Evolutionary conservation across 2,888 invertebrate genomes (phyloP), one percentile per base, ranked within the genome.

Genomic region (Microchrysa polita): DNA sequence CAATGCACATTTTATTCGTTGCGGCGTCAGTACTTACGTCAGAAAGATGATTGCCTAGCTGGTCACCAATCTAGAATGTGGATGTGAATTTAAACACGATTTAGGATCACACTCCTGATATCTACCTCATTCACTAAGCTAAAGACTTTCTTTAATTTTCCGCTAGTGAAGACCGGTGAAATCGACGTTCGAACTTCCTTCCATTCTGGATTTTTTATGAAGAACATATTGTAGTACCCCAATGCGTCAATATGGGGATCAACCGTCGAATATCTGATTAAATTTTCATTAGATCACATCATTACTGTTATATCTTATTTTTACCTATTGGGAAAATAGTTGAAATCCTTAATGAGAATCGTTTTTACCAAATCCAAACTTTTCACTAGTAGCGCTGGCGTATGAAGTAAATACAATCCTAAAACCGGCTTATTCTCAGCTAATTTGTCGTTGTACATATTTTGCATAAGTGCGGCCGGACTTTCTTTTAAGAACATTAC

Each of bases 351-450:
- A 1, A 87, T 82, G 18, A 87, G 73, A 1, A 87, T 76, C 0
- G 82, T 80, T 77, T 87, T 87, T 0, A 87, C 77, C 1, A 87
- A 73, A n/a, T 86, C 85, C 0, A 84, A 83, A 61, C 87, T 86
- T 1, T 86, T 82, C 10, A 85, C 76, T 2, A 87, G 20, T n/a
- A 87, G 67, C 1, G 79, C 81, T 0, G 87, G 87, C n/a, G 82
- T 82, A 76, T 86, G 83, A 18, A 87, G 79, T 1, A 84, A 80
- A 81, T 83, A 79, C 76, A 86, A 76, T 78, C 87, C 81, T 76
- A 81, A 79, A 53, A 85, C 77, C 59, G 84, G 78, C 75, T 79
- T 76, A 75, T 83, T 67, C 78, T 78, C n/a, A 73, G 79, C 74
- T 12, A 71, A n/a, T 0, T 78, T 77, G 74, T 83, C 77, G 4